Evolutionary conservation across 2,113 vertebrate genomes (phyloP), one percentile per base, ranked within the genome.

Genomic region (Hylia prasina): DNA sequence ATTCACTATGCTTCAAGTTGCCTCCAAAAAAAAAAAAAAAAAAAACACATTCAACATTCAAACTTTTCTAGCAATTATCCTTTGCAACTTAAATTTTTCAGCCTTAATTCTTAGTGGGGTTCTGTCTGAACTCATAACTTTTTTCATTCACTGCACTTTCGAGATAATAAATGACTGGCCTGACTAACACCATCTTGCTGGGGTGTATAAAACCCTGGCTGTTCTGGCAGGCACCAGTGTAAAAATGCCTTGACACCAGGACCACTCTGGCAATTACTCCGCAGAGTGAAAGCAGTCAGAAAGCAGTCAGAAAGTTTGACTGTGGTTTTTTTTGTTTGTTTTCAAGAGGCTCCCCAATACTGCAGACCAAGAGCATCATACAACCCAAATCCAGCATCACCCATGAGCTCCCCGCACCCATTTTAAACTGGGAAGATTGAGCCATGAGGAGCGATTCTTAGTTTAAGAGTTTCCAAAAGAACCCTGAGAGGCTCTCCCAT

Each of bases 401-500:
- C 35, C 17, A 21, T 44, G 22, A 58, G 28, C 13, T 11, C 35
- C 20, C 20, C 2, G 0, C 6, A 10, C 3, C 4, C 20, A 21
- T 48, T 86, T 76, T 42, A 63, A 17, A 73, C 18, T 13, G 50
- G 42, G 27, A 25, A 91, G 28, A 40, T 1, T 7, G 60, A 73
- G 39, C 22, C 50, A 60, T 2, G 28, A 89, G 57, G 39, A 71
- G 18, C 0, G 1, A 44, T 73, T 69, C n/a, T 53, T 50, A 21
- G 42, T 87, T 81, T 54, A 66, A 78, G 47, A 81, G 10, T 33
- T 51, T 64, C 40, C 45, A 45, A 78, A 78, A 16, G 24, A 86
- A 35, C 11, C 8, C 16, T 0, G 2, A 51, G n/a, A 47, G 15
- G 35, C 10, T 93, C 37, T 24, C 12, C 12, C 37, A 51, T 0